Evolutionary conservation across 2,797 vertebrate genomes (phyloP), one percentile per base, ranked within the genome.

Genomic region (Holocentrus rufus): DNA sequence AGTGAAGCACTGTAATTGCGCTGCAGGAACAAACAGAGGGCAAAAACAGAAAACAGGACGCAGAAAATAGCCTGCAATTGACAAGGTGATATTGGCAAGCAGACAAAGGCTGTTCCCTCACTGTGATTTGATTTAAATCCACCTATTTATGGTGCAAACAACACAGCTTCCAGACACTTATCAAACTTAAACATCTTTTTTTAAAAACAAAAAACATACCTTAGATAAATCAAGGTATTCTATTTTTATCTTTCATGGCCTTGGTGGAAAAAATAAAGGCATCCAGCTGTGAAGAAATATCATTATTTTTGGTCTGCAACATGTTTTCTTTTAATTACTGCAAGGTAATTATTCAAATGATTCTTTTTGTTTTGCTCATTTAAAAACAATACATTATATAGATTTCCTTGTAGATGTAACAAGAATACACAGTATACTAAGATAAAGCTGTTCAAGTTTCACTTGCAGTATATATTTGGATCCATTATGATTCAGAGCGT

Each of bases 1-100:
- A 87, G 80, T 64, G 77, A 68, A 84, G 77, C 69, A 59, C 73
- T 73, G 84, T 89, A 91, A 89, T 90, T 89, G 87, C 49, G 1
- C 77, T 46, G 75, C 64, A 67, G 82, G 84, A 89, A 87, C 84
- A 86, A 86, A 82, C 72, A 80, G 71, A 72, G 74, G 74, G 68
- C 63, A 69, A 83, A 81, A 85, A 67, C 54, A 79, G 74, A 67
- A 80, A 87, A 73, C 58, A 65, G 73, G 68, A 65, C 72, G 65
- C 25, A 54, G 79, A 83, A 88, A 87, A 86, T 74, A 58, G 80
- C 36, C 72, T 55, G 53, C 72, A 69, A 27, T 84, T 81, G 83
- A 87, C 74, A 49, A 71, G 80, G 80, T 75, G 54, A 74, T 77
- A 74, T 68, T 61, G 61, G 74, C 54, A 34, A 78, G 49, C 67